A percentile compares a stretch with the other conserved stretches of the same genome.
phyloP scores from a whole-genome alignment of 2,888 invertebrate genomes.

The Stegophylla sp. region DNA sequence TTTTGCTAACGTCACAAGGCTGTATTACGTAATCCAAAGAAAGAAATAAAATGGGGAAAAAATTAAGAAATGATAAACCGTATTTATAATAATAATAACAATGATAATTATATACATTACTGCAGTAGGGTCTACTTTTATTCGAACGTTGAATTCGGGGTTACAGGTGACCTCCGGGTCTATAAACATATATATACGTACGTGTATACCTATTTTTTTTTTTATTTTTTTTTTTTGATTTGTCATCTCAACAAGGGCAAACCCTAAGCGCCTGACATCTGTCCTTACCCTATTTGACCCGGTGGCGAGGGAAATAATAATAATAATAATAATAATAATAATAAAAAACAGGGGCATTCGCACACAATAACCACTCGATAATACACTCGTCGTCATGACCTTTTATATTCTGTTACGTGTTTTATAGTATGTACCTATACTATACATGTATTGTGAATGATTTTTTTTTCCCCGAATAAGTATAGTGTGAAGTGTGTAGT shows the following conservation, averaged over 20 bases:
- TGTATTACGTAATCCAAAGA: no score
- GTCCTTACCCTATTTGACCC: slow-evolving; percentile 55
- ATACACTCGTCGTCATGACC: slow-evolving; percentile 46
- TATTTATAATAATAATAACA: not conserved
- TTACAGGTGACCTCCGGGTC: slow-evolving; percentile 30
- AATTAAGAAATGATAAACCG: not conserved
- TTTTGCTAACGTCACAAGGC: no score
- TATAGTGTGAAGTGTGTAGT: slow-evolving; percentile 29
- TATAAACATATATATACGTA: not conserved
- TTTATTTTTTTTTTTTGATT: slow-evolving; percentile 40
- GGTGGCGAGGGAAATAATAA: not conserved
- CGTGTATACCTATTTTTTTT: not conserved
- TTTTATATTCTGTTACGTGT: slow-evolving; percentile 42
- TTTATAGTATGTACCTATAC: not conserved
- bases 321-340: no score
- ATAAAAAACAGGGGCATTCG: slow-evolving; percentile 43
- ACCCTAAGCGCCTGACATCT: slow-evolving; percentile 57
- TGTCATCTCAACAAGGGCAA: slow-evolving; percentile 44
- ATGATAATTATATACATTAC: not conserved
- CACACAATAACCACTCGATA: slow-evolving; percentile 57
- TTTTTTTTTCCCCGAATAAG: slow-evolving; percentile 33
- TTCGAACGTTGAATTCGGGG: not conserved
- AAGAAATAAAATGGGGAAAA: not conserved
- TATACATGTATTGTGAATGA: slow-evolving; percentile 12
- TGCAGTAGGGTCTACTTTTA: not conserved